Percentiles rank a stretch among this genome's conserved stretches.
Evolutionary conservation across 1,140 invertebrate genomes (phyloP).

Genomic region (Macrocentrus cingulum): DNA sequence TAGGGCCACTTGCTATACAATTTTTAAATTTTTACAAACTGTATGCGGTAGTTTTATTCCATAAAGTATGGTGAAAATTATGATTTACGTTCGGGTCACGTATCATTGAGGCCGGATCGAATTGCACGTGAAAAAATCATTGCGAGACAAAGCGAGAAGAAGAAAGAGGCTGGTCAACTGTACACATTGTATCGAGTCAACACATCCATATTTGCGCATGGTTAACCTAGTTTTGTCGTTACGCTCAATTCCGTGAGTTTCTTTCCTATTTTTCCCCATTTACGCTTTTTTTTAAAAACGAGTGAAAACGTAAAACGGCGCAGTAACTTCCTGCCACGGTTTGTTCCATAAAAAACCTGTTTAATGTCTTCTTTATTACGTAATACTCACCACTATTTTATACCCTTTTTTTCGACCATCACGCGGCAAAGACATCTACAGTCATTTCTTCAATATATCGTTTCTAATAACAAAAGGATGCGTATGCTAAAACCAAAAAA

Average conservation of each 20-base stretch:
- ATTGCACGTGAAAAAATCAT: constrained; percentile 9
- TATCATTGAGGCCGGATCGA: constrained; percentile 8
- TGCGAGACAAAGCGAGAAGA: not conserved
- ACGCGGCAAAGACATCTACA: no score
- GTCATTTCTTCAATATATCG: no score
- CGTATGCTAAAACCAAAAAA: no score
- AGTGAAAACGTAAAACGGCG: not conserved
- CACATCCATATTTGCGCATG: not conserved
- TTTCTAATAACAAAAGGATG: no score
- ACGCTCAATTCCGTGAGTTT: constrained; percentile 1
- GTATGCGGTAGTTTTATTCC: no score
- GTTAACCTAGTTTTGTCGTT: constrained; percentile 14
- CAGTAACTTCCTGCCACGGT: not conserved
- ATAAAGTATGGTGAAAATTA: not conserved
- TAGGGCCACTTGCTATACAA: no score
- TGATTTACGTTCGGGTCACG: constrained; percentile 8
- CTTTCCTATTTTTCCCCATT: not conserved
- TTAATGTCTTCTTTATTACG: not conserved
- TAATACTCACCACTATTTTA: not conserved
- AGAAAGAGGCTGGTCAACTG: not conserved
- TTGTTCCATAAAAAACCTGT: not conserved
- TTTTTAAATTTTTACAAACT: no score
- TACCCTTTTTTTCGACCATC: not conserved
- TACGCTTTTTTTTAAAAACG: constrained; percentile 7
- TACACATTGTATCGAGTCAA: constrained; percentile 2